Evolutionary conservation across 2,113 vertebrate species (phyloP).

Genomic region (Myrmecobius fasciatus): DNA sequence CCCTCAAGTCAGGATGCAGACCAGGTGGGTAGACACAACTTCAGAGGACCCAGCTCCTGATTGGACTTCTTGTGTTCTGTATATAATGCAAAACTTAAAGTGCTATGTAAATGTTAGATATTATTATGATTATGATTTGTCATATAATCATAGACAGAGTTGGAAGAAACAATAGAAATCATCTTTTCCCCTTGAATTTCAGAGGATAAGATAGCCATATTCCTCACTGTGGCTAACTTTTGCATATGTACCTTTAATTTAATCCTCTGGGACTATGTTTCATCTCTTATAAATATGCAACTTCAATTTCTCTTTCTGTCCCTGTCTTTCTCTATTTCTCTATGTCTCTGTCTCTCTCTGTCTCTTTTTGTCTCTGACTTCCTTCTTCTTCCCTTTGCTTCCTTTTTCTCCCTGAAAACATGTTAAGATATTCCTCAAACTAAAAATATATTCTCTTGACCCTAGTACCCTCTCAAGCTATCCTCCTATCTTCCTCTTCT

Average conservation of each 20-base stretch:
- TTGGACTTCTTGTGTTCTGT: background rate
- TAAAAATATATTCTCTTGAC: slow-evolving; percentile 4
- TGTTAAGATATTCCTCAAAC: background rate
- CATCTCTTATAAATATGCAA: background rate
- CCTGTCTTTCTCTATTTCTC: background rate
- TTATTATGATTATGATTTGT: background rate
- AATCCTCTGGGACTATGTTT: background rate
- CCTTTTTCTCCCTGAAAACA: background rate
- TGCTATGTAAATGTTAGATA: background rate
- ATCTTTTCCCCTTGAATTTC: background rate
- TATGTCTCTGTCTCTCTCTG: background rate
- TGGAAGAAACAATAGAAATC: background rate
- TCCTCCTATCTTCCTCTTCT: background rate
- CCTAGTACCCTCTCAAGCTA: background rate
- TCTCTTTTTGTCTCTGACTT: background rate
- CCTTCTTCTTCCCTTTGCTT: too few relatives aligned
- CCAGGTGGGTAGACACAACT: background rate
- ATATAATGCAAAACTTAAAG: background rate
- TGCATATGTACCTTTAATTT: background rate
- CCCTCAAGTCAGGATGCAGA: background rate
- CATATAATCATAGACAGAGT: background rate
- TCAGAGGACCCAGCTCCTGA: background rate
- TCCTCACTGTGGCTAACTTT: background rate
- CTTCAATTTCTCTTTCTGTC: background rate
- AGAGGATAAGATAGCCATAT: background rate